phyloP scores from a whole-genome alignment of 2,797 vertebrate genomes.

The Lacerta viridis region DNA sequence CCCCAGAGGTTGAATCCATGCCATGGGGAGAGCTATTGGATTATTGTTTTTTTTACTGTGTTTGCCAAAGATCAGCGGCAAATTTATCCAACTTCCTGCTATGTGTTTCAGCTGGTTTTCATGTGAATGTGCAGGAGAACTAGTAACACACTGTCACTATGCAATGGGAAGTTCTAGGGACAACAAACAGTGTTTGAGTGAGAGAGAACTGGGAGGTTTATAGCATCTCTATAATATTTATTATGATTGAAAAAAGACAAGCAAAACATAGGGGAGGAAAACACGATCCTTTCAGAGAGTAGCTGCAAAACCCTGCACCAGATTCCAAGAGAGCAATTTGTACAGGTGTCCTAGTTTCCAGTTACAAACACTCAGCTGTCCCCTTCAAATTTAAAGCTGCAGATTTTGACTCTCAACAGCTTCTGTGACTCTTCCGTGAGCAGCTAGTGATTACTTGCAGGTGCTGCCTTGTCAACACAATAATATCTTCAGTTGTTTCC shows the following conservation, averaged over 20 bases:
- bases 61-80: constrained; percentile 4
- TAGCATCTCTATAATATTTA: not conserved
- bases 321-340: not conserved
- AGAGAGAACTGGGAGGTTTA: not conserved
- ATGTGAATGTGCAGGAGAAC: not conserved
- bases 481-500: too few relatives aligned
- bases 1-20: constrained; percentile 7
- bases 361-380: not conserved
- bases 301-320: too few relatives aligned
- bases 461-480: not conserved
- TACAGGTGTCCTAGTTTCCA: not conserved
- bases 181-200: not conserved
- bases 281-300: not conserved
- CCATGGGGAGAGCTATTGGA: not conserved
- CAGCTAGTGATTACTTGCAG: not conserved
- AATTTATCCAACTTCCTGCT: constrained; percentile 2
- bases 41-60: not conserved
- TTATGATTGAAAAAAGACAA: not conserved
- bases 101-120: not conserved
- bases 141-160: not conserved
- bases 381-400: not conserved
- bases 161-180: not conserved
- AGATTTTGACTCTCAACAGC: not conserved
- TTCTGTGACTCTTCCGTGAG: too few relatives aligned
- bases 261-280: not conserved